These are phyloP conservation scores for Bos taurus DNA, from an alignment of 2,113 vertebrate species.

Conservation along the genomic window DNA sequence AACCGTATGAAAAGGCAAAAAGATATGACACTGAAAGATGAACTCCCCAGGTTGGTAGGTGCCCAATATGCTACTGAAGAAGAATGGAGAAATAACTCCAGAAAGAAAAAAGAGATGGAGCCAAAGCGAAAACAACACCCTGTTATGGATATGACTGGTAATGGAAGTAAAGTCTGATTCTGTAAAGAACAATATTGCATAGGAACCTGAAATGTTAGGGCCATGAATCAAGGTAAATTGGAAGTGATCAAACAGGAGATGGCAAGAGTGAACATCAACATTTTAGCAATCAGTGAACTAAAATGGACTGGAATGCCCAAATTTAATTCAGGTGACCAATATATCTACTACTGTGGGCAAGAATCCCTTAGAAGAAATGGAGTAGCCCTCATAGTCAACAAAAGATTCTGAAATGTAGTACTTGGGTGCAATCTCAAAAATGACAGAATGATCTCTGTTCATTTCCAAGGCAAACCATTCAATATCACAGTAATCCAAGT, in stretches of 20 bases:
- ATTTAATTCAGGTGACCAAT: neutral
- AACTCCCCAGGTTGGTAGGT: neutral
- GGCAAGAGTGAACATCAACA: neutral
- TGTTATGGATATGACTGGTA: neutral
- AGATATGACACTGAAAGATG: neutral
- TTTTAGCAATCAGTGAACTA: neutral
- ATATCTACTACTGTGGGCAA: neutral
- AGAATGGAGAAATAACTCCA: neutral
- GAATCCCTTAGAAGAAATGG: neutral
- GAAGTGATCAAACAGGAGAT: neutral
- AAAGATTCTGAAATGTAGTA: neutral
- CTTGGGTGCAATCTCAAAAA: neutral
- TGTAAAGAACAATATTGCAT: neutral
- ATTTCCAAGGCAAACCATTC: neutral
- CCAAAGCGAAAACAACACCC: neutral
- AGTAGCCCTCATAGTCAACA: neutral
- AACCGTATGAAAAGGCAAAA: neutral
- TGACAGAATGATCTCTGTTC: neutral
- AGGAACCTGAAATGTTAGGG: neutral
- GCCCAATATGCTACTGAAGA: neutral
- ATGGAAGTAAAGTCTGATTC: neutral
- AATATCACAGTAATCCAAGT: neutral
- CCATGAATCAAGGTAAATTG: neutral
- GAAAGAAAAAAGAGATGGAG: neutral
- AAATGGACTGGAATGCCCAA: neutral